Conservation (phyloP, 2,797 vertebrate genomes). For the Cirrhinus mrigala region DNA sequence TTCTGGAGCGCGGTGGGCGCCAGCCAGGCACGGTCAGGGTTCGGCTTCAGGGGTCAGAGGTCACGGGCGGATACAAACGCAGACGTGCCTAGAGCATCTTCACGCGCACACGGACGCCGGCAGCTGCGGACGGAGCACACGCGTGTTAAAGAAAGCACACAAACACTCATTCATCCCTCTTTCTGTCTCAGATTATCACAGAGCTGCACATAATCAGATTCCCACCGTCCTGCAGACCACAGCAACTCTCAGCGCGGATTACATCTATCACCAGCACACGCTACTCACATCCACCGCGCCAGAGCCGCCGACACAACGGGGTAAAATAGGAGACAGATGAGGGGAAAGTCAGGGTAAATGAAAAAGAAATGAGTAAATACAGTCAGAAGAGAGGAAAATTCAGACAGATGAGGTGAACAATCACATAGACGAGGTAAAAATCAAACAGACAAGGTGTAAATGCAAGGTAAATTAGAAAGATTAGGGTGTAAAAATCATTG, state of each 20-base stretch:
- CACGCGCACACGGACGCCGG: not conserved
- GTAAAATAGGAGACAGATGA: not conserved
- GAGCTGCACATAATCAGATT: slow-evolving; percentile 50
- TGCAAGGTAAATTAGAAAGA: too few species aligned
- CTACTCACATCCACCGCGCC: not conserved
- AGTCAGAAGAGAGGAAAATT: not conserved
- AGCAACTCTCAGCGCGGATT: slow-evolving; percentile 58
- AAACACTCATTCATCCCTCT: not conserved
- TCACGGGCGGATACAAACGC: slow-evolving; percentile 29
- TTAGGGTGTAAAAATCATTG: too few species aligned
- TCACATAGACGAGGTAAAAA: not conserved
- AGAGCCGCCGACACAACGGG: too few species aligned
- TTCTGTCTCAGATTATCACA: slow-evolving; percentile 56
- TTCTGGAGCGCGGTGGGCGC: slow-evolving; percentile 76
- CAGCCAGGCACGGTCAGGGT: slow-evolving; percentile 63
- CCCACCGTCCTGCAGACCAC: slow-evolving; percentile 57
- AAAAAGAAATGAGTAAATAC: not conserved
- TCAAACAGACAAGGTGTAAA: not conserved
- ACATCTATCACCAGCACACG: not conserved
- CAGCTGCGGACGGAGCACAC: slow-evolving; percentile 18
- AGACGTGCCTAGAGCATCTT: not conserved
- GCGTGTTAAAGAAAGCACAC: not conserved
- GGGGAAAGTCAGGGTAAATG: not conserved
- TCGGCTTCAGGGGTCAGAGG: slow-evolving; percentile 54
- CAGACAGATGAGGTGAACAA: not conserved